phyloP scores from a whole-genome alignment of 1,140 invertebrate species.

The Coboldia fuscipes region DNA sequence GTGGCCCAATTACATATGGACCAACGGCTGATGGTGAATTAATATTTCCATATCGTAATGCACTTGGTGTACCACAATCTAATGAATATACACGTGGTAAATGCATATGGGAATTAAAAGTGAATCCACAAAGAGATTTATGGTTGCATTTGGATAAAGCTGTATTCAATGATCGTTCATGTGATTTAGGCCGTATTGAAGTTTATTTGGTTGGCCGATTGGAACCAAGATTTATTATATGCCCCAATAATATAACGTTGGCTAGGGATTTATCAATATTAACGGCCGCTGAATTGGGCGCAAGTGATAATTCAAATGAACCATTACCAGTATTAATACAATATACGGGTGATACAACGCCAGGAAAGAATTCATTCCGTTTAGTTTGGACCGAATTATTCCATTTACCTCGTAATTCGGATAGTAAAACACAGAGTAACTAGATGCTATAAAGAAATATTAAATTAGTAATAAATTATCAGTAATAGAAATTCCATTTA shows the following conservation, averaged over 20 bases:
- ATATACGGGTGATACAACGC: constrained; percentile 35
- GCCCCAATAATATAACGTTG: constrained; percentile 59
- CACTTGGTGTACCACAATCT: constrained; percentile 48
- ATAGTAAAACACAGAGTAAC: too few relatives aligned
- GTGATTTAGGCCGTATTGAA: constrained; percentile 65
- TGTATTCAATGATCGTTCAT: constrained; percentile 55
- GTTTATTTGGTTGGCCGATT: constrained; percentile 45
- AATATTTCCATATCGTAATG: constrained; percentile 65
- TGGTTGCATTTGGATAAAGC: constrained; percentile 73
- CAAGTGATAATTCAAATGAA: constrained; percentile 33
- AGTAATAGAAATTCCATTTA: too few relatives aligned
- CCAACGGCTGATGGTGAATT: constrained; percentile 62
- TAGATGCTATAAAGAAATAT: too few relatives aligned
- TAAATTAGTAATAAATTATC: too few relatives aligned
- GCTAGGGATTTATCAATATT: constrained; percentile 55
- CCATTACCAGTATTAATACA: constrained; percentile 38
- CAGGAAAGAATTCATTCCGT: constrained; percentile 59
- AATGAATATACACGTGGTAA: constrained; percentile 36
- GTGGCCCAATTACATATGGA: constrained; percentile 55
- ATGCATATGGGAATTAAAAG: constrained; percentile 71
- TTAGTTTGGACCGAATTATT: constrained; percentile 78
- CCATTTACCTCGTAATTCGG: constrained; percentile 58
- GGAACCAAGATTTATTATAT: constrained; percentile 53
- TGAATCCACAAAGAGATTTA: constrained; percentile 56
- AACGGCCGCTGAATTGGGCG: constrained; percentile 44